phyloP scores from a whole-genome alignment of 2,797 vertebrate genomes.

The Poeciliopsis gracilis region DNA sequence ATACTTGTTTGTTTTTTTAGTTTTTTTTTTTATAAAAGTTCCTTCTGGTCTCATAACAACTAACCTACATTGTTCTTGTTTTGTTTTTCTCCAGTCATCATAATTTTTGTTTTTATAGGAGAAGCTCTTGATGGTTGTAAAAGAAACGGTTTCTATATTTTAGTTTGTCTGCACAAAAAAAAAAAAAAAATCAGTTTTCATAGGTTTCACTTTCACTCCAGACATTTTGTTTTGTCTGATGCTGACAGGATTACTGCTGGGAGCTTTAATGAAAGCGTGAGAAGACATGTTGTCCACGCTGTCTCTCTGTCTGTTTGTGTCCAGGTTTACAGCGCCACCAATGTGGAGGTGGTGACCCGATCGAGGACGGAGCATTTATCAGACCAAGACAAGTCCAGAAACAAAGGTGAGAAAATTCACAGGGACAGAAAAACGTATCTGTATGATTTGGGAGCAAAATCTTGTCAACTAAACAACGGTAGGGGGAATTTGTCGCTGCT shows the following conservation, averaged over 20 bases:
- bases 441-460: background rate
- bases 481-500: background rate
- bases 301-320: conserved; percentile 10
- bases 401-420: conserved; percentile 85
- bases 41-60: background rate
- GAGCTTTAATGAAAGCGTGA: background rate
- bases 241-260: background rate
- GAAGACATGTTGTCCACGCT: background rate
- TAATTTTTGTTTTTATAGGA: background rate
- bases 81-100: background rate
- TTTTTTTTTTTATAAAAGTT: background rate
- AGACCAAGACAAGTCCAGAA: conserved; percentile 94
- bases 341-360: conserved; percentile 94
- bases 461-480: background rate
- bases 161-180: background rate
- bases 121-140: background rate
- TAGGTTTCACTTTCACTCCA: background rate
- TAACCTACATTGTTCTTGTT: background rate
- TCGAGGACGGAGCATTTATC: conserved; percentile 95
- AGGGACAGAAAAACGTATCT: background rate
- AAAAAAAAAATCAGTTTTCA: background rate
- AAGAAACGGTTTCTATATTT: background rate
- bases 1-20: background rate
- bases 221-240: background rate
- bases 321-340: conserved; percentile 96